Conservation (phyloP, 2,113 vertebrate species). For the Malurus melanocephalus region DNA sequence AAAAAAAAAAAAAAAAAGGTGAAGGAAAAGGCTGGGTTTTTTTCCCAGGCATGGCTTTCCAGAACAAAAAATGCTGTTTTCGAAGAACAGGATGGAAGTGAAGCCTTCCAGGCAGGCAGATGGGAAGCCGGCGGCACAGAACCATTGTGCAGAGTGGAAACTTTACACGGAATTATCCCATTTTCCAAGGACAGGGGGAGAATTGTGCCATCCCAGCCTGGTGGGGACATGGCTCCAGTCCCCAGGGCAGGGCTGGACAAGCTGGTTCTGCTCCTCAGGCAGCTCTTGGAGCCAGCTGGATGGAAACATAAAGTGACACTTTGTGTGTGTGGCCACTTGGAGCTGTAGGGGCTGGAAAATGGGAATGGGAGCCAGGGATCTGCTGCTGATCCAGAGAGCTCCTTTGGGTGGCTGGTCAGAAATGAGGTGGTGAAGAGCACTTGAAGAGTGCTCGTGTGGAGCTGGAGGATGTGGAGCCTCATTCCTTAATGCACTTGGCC, state of each 20-base stretch:
- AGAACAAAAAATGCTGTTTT: not conserved
- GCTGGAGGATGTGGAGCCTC: not conserved
- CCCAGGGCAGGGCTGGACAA: not conserved
- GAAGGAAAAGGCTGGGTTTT: not conserved
- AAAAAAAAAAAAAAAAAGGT: too few species aligned
- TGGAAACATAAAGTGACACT: rapidly evolving
- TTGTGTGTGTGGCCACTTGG: rapidly evolving
- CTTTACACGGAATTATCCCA: not conserved
- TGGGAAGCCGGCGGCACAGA: conserved; percentile 16
- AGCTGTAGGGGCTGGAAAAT: not conserved
- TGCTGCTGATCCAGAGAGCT: not conserved
- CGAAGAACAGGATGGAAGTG: not conserved
- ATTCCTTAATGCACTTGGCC: not conserved
- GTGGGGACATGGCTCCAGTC: not conserved
- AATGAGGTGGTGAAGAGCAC: not conserved
- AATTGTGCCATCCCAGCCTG: rapidly evolving
- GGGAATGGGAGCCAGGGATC: not conserved
- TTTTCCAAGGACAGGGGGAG: not conserved
- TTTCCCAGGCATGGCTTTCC: not conserved
- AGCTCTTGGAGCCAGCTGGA: not conserved
- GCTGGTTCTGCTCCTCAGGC: rapidly evolving
- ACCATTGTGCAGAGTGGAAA: not conserved
- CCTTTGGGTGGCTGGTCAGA: not conserved
- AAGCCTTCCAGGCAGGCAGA: conserved; percentile 53
- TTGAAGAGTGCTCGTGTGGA: not conserved